phyloP scores from a whole-genome alignment of 1,140 invertebrate genomes.

The Periplaneta americana region DNA sequence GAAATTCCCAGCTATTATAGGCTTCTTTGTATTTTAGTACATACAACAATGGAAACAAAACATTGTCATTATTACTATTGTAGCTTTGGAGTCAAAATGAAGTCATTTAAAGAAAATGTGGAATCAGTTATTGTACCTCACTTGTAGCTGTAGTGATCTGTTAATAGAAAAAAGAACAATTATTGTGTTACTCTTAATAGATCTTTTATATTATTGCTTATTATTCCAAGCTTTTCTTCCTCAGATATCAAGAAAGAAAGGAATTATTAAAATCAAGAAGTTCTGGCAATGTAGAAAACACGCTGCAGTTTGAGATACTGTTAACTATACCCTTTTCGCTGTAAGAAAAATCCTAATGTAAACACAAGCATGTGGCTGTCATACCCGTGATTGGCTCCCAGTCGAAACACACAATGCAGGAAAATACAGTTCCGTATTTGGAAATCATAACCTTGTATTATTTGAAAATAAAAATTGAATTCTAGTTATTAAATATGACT shows the following conservation, averaged over 20 bases:
- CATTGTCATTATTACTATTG: constrained; percentile 11
- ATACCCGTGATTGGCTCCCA: too few relatives aligned
- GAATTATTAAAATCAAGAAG: not conserved
- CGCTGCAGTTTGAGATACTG: not conserved
- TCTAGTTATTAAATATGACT: too few relatives aligned
- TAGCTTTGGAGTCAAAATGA: constrained; percentile 16
- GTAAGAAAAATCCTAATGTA: too few relatives aligned
- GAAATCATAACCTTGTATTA: too few relatives aligned
- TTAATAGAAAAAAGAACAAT: not conserved
- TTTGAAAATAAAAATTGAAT: too few relatives aligned
- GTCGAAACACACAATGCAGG: too few relatives aligned
- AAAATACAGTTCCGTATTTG: too few relatives aligned
- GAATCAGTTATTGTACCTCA: not conserved
- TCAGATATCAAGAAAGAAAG: not conserved
- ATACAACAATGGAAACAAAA: constrained; percentile 4
- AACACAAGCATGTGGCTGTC: too few relatives aligned
- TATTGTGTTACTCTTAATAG: not conserved
- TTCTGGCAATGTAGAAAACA: not conserved
- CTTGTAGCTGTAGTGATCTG: not conserved
- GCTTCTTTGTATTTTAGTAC: constrained; percentile 18
- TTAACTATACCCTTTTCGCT: too few relatives aligned
- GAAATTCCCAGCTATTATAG: constrained; percentile 15
- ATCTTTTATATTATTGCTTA: not conserved
- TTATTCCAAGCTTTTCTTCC: not conserved
- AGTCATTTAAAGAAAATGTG: constrained; percentile 15